Base-by-base conservation (phyloP, 2,888 invertebrate genomes). In the Nomada fucata region DNA sequence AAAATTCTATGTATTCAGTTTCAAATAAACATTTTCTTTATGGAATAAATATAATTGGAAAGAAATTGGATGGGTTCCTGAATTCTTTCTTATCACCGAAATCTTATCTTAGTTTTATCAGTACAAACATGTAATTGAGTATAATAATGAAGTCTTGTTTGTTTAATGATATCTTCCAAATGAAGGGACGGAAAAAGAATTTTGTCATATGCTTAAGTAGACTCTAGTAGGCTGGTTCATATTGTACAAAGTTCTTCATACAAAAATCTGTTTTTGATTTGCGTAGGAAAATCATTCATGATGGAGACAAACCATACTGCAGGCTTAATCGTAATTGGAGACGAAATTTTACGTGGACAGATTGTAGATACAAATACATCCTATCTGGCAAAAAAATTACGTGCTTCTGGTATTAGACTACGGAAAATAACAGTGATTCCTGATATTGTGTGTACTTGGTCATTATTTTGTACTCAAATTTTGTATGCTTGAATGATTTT, bases 321-420 rank as follows among this genome's bases (percentile, higher is more conserved):
- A 64, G 91, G 93, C 15, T 89, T 94, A 55, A 91, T 94, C 65
- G 94, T 96, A 4, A 95, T 96, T 83, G 96, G 96, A 29, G 96
- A 96, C 93, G 96, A 96, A 93, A 95, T 96, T 82, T 92, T 96
- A 64, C 96, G 96, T 86, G 96, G 96, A 20, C 95, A 95, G 88
- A 95, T 95, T 15, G 89, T 93, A 23, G 96, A 96, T 89, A 95
- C 95, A 20, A 96, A 96, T 91, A 95, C 96, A n/a, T 85, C 87
- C 0, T 91, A 91, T 72, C 67, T 92, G 79, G 94, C 95, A 29
- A 86, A 79, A 78, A 83, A 42, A 65, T 88, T 92, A 44, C 82
- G 80, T 57, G 74, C 80, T 5, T 83, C 86, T 68, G 92, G 92
- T 60, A 86, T 91, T 29, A 90, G 87, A 75, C 86, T 92, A 9